A percentile compares a stretch with the other conserved stretches of the same genome.
Evolutionary conservation across 2,113 vertebrate genomes (phyloP).

Genomic region (Pantherophis guttatus): DNA sequence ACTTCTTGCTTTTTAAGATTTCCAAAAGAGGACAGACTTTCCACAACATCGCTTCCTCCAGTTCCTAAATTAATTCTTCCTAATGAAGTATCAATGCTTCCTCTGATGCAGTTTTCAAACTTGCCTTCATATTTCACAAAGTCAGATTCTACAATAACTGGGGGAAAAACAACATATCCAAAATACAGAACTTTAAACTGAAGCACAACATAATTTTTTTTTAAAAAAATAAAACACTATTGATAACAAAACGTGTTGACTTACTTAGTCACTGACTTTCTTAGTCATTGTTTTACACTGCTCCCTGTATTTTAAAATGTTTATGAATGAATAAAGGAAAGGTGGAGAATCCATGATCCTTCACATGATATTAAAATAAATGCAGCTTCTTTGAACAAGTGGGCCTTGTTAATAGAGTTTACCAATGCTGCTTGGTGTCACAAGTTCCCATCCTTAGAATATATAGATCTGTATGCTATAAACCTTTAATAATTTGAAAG

Average conservation of each 20-base stretch:
- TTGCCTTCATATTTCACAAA: constrained; percentile 84
- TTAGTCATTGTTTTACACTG: not conserved
- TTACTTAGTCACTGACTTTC: not conserved
- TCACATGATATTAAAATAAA: not conserved
- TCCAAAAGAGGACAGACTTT: constrained; percentile 85
- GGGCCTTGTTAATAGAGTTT: not conserved
- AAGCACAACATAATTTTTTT: not conserved
- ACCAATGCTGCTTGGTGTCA: not conserved
- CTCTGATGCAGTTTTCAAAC: constrained; percentile 72
- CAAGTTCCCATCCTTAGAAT: not conserved
- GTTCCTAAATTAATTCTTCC: constrained; percentile 65
- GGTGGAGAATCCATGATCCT: not conserved
- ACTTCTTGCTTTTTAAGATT: constrained; percentile 87
- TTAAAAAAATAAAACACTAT: not conserved
- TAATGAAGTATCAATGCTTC: constrained; percentile 64
- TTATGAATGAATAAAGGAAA: not conserved
- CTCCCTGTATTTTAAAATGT: not conserved
- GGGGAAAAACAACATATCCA: not conserved
- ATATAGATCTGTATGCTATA: not conserved
- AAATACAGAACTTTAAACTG: constrained; percentile 2
- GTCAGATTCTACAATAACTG: constrained; percentile 78
- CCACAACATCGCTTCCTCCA: constrained; percentile 70
- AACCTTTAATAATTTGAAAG: not conserved
- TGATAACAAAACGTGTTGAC: constrained; percentile 3
- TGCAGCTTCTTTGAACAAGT: not conserved